Base-by-base conservation (phyloP, 1,140 invertebrate genomes). In the Cyclargus thomasi region DNA sequence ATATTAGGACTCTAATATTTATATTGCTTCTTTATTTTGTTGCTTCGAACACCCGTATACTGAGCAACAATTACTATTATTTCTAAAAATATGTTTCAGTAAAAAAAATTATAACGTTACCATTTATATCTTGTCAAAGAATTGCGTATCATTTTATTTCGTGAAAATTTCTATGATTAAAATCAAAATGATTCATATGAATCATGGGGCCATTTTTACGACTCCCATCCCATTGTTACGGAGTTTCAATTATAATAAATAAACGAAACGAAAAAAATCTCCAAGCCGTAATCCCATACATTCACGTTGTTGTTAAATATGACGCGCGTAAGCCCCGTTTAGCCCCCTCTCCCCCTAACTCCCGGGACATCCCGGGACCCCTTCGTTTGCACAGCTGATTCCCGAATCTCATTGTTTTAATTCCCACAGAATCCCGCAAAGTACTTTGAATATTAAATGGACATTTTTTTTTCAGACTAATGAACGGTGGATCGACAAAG, bases 401-500 rank as follows among this genome's bases (percentile, higher is more conserved):
- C 29, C 66, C 17, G 21, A 22, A 7, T 53, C 39, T 35, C 65
- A 67, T 67, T 63, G 66, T 67, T 67, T 63, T 67, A 67, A 67
- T 67, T 67, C 35, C 59, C 36, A 17, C 55, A 62, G 22, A 35
- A 63, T 62, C 20, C 55, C 20, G 59, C 36, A 67, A 67, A 67
- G 59, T 59, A 59, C 29, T 67, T 67, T 67, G 59, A 67, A 67
- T 67, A 67, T 63, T 47, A 63, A 67, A 67, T 63, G 66, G 35
- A 10, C 62, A 67, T 62, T 67, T 67, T 67, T n/a, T 67, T 62
- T 23, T 20, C n/a, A 29, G 55, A 57, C 57, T 67, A 67, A 67
- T 67, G 65, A 62, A 62, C 35, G 65, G 57, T 21, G 36, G 16
- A 47, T 20, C 18, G 65, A 47, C 55, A 62, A 67, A 67, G 23